A percentile compares a stretch with the other conserved stretches of the same genome.
These are phyloP conservation scores for Caenorhabditis briggsae DNA, from an alignment of 1,140 invertebrate species.

Conservation along the genomic window DNA sequence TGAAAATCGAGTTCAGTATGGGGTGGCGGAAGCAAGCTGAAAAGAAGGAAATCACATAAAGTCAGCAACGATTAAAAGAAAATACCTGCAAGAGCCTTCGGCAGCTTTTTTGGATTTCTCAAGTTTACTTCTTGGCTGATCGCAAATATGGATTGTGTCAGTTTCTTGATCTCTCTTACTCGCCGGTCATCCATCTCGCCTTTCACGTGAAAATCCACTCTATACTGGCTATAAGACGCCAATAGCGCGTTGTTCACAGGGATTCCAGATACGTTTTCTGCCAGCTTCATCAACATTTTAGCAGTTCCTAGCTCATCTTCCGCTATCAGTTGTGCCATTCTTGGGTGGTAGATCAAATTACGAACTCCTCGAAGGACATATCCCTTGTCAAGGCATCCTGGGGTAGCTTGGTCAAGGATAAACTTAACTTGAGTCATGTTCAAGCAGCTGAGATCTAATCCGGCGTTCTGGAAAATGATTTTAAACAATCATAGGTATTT, in stretches of 20 bases:
- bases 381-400: not conserved
- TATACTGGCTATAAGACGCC: not conserved
- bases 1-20: not conserved
- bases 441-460: not conserved
- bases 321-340: not conserved
- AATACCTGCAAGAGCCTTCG: constrained; percentile 1
- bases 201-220: constrained; percentile 41
- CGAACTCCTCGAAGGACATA: not conserved
- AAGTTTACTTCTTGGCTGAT: not conserved
- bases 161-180: constrained; percentile 15
- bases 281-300: not conserved
- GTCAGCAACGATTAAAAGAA: too few species aligned
- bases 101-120: not conserved
- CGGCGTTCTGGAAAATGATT: not conserved
- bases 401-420: not conserved
- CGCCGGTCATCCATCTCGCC: not conserved
- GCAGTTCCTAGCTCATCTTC: constrained; percentile 38
- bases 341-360: not conserved
- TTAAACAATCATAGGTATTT: not conserved
- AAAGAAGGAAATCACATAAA: too few species aligned
- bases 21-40: constrained; percentile 27
- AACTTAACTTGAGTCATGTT: not conserved
- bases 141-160: not conserved
- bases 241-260: not conserved
- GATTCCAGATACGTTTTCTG: constrained; percentile 9